Evolutionary conservation across 1,140 invertebrate species (phyloP).

Genomic region (Aphaenogaster ashmeadi): DNA sequence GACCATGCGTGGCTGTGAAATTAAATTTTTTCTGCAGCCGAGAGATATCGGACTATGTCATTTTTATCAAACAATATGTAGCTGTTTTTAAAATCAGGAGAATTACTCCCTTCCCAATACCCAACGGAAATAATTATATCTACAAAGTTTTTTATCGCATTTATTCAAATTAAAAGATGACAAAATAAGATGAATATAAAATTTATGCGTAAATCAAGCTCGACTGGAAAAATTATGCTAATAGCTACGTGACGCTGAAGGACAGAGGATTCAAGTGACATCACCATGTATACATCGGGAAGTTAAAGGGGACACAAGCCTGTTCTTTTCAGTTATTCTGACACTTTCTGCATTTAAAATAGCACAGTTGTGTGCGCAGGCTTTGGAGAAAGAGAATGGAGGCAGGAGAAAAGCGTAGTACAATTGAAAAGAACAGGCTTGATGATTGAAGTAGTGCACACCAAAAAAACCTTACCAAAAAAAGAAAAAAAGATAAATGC

Average conservation of each 20-base stretch:
- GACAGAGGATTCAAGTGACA: conserved; percentile 6
- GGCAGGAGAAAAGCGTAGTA: not conserved
- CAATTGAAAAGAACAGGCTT: not conserved
- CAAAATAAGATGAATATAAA: not conserved
- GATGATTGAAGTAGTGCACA: not conserved
- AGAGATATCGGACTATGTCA: conserved; percentile 50
- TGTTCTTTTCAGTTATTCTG: conserved; percentile 4
- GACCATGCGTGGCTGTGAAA: conserved; percentile 38
- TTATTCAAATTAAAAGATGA: not conserved
- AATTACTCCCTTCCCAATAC: not conserved
- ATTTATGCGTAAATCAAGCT: not conserved
- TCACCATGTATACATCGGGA: not conserved
- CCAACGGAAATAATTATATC: not conserved
- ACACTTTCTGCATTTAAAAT: conserved; percentile 39
- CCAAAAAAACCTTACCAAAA: not conserved
- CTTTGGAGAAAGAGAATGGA: not conserved
- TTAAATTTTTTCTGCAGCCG: conserved; percentile 37
- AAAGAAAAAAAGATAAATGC: not conserved
- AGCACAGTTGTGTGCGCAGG: not conserved
- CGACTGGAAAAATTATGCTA: conserved; percentile 20
- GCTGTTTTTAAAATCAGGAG: not conserved
- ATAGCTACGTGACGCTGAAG: not conserved
- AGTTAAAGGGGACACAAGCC: not conserved
- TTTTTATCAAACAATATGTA: conserved; percentile 53
- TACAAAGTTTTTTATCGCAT: not conserved